Conservation (phyloP, 2,888 invertebrate species). For the Xylota segnis region DNA sequence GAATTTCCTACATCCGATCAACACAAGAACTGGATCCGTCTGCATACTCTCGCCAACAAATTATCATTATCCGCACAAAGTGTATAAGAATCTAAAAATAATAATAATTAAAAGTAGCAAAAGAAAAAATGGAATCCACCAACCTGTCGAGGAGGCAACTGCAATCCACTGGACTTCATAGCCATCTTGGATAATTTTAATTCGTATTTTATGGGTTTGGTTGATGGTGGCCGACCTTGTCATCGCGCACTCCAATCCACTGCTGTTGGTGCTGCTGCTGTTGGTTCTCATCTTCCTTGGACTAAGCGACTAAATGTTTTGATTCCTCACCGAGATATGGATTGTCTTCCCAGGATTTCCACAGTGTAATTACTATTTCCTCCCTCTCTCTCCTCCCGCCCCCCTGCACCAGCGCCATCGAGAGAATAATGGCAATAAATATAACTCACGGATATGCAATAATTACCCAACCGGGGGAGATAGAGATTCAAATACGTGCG, state of each 20-base stretch:
- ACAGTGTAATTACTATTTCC: slow-evolving; percentile 57
- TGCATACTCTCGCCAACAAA: background rate
- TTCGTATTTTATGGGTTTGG: slow-evolving; percentile 72
- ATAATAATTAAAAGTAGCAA: slow-evolving; percentile 60
- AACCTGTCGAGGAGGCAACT: slow-evolving; percentile 37
- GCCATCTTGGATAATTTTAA: slow-evolving; percentile 74
- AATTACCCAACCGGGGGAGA: slow-evolving; percentile 57
- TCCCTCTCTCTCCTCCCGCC: background rate
- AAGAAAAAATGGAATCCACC: slow-evolving; percentile 9
- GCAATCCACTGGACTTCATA: background rate
- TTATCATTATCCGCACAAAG: slow-evolving; percentile 17
- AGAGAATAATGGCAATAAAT: slow-evolving; percentile 65
- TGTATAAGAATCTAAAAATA: slow-evolving; percentile 68
- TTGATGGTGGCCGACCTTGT: slow-evolving; percentile 75
- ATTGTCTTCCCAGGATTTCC: slow-evolving; percentile 65
- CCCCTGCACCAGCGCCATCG: too few relatives aligned
- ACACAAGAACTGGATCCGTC: slow-evolving; percentile 43
- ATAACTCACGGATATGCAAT: slow-evolving; percentile 73
- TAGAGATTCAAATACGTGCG: slow-evolving; percentile 56
- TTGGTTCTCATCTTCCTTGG: slow-evolving; percentile 12
- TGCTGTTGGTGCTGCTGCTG: slow-evolving; percentile 12
- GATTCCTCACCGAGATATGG: slow-evolving; percentile 68
- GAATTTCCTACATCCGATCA: background rate
- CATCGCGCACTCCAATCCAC: slow-evolving; percentile 47
- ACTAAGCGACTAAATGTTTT: slow-evolving; percentile 60